Evolutionary conservation across 2,113 vertebrate species (phyloP), one percentile per base, ranked within the genome.

Genomic region (Sminthopsis crassicaudata): DNA sequence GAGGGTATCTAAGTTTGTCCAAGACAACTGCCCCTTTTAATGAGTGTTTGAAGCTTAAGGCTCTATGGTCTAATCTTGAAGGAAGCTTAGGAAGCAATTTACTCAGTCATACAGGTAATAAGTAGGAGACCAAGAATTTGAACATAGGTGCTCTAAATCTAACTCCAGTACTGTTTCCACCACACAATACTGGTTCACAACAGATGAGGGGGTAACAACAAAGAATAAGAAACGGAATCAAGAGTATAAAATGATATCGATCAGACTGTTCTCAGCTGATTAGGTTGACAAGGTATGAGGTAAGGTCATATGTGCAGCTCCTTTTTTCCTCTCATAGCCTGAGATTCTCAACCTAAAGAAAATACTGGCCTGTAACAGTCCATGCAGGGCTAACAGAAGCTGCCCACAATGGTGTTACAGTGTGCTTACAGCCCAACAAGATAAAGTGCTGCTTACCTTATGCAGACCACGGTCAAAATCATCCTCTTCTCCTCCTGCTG

Each of bases 391-490:
- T 36, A 76, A 19, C n/a, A 36, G 67, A 76, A 76, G 36, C 16
- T 76, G 14, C 14, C 36, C 36, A 76, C 53, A 60, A 25, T 3
- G 14, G 19, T 0, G 19, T 14, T 12, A 42, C 27, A 76, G n/a
- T 23, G n/a, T 84, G 16, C 5, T 84, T 19, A 42, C 0, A 84
- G 25, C 14, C n/a, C 27, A 88, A n/a, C n/a, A 25, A 46, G 27
- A 48, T 51, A 90, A 53, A 84, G 0, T 3, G 51, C 10, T 24
- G 42, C 98, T 98, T 96, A 99, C 99, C 98, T 98, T 99, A 97
- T 99, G 99, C 98, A 99, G 98, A 92, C 98, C 99, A 92, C 98
- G 98, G 96, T 98, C 99, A 48, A 99, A 99, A 0, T 98, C 98
- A 0, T 99, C 99, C 88, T 99, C 99, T 90, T 99, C 99, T 0